Evolutionary conservation across 2,113 vertebrate species (phyloP).

Genomic region (Dromaius novaehollandiae): DNA sequence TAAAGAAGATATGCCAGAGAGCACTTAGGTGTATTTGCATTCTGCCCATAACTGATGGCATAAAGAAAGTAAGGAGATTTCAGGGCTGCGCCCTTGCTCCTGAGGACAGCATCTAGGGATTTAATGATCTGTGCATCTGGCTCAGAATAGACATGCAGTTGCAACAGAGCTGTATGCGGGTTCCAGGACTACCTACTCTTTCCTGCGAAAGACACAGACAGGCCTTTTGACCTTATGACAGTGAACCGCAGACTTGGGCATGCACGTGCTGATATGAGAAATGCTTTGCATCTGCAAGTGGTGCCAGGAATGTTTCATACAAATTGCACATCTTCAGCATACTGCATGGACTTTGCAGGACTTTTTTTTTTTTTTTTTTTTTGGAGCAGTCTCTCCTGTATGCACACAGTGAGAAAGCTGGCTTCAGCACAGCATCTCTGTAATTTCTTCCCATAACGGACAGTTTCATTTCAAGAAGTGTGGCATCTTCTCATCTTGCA

Average conservation of each 20-base stretch:
- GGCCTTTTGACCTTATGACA: background rate
- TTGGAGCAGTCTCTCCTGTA: background rate
- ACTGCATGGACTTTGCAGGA: background rate
- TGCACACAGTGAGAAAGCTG: background rate
- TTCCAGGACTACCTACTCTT: background rate
- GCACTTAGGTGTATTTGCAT: background rate
- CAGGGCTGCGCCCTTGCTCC: background rate
- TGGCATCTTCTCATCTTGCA: background rate
- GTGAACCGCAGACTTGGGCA: fast-evolving
- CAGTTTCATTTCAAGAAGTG: background rate
- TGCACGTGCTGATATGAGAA: background rate
- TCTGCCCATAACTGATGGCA: background rate
- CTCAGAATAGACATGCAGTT: background rate
- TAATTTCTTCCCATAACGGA: background rate
- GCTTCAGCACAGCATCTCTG: background rate
- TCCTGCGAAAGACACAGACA: background rate
- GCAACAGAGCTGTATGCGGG: background rate
- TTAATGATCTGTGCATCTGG: background rate
- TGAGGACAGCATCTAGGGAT: background rate
- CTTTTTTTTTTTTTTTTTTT: background rate
- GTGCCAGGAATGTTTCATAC: background rate
- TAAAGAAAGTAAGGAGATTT: background rate
- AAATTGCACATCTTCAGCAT: background rate
- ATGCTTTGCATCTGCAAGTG: background rate
- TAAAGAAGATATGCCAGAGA: background rate